Base-by-base conservation (phyloP, 2,797 vertebrate genomes). In the Ctenosaura bakeri region DNA sequence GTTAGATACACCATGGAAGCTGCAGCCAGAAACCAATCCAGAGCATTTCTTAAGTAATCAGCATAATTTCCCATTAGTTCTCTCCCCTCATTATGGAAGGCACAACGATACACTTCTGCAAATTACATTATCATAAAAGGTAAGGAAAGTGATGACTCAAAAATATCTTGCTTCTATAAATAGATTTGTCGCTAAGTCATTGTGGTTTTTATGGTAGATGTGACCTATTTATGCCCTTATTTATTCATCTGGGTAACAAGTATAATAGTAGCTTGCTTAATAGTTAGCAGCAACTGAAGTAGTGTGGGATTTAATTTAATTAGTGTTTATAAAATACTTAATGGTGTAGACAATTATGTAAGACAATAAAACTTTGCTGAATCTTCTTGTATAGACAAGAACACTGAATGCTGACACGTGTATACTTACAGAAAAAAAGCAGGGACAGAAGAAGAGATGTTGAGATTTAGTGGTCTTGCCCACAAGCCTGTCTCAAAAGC, bases 81-180 rank as follows among this genome's bases (percentile, higher is more conserved):
- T 79, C 76, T 90, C 64, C 16, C 46, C 73, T 87, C 54, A 80
- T 73, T 90, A 71, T 78, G 73, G 77, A 90, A 83, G 80, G 59
- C 20, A n/a, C 74, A 87, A 84, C 5, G 52, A 89, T 84, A 83
- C 73, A 64, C 76, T 87, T 83, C 54, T 80, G 50, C 52, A 92
- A 90, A 89, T 90, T 90, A 74, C 64, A 84, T 79, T 87, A 89
- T 84, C 52, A 84, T 83, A 87, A 89, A 89, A 79, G 64, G 32
- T 80, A 84, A 90, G 85, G 81, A 83, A 74, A 87, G 56, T 78
- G 66, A 87, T 84, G 73, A 90, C 73, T 90, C 46, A 78, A 83
- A 88, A 10, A 85, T 2, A 88, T 32, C 46, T 90, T 87, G 74
- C 80, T 80, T 93, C 80, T 81, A 92, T 92, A 90, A 94, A 92